These are phyloP conservation scores for Chloroceryle amazona DNA, from an alignment of 2,797 vertebrate genomes.

Conservation along the genomic window DNA sequence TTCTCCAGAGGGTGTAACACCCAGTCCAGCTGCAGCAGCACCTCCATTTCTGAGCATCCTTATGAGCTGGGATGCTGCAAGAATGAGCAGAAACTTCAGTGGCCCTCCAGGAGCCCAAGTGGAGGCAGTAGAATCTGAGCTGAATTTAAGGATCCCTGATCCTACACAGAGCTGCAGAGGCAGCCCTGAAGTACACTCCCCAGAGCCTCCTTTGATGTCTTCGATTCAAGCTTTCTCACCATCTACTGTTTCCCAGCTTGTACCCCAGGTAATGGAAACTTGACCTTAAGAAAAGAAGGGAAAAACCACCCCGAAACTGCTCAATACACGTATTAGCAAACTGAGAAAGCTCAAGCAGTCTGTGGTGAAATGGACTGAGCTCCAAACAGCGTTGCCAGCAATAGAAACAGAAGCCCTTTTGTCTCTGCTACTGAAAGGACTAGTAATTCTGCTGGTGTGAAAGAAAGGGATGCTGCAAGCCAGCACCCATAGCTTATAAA, in stretches of 20 bases:
- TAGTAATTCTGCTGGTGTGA: background rate
- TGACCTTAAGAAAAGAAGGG: background rate
- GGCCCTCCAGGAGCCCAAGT: background rate
- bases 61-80: background rate
- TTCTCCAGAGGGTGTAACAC: background rate
- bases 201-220: background rate
- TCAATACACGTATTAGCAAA: background rate
- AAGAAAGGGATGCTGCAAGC: background rate
- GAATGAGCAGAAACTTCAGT: background rate
- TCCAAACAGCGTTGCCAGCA: background rate
- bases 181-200: background rate
- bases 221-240: background rate
- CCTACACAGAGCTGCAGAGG: background rate
- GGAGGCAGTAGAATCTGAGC: background rate
- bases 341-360: background rate
- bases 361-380: background rate
- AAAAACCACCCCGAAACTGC: background rate
- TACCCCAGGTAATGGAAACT: background rate
- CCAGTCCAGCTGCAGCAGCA: background rate
- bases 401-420: background rate
- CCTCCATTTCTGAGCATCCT: background rate
- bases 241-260: background rate
- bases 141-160: background rate
- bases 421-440: background rate
- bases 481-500: background rate